phyloP scores from a whole-genome alignment of 2,888 invertebrate genomes.

The Autographa gamma region DNA sequence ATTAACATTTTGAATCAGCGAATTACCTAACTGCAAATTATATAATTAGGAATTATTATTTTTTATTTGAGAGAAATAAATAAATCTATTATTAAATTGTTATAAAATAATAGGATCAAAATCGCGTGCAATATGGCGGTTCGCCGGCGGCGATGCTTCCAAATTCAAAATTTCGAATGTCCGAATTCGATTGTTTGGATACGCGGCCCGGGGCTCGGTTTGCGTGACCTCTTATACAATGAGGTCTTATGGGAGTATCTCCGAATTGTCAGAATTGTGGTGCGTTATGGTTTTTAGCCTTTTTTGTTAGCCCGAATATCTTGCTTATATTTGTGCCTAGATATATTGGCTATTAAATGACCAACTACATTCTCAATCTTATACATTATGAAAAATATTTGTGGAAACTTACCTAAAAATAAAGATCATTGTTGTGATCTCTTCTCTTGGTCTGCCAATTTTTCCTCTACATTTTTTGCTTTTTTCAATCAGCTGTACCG shows the following conservation, averaged over 20 bases:
- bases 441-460: too few species aligned
- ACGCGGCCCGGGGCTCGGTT: conserved; percentile 65
- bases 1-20: conserved; percentile 24
- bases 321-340: neutral
- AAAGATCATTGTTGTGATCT: too few species aligned
- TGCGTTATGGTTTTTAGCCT: conserved; percentile 15
- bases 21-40: conserved; percentile 33
- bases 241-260: conserved; percentile 55
- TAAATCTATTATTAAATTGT: conserved; percentile 40
- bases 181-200: conserved; percentile 55
- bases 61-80: conserved; percentile 30
- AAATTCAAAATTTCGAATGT: conserved; percentile 68
- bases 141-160: conserved; percentile 75
- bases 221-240: conserved; percentile 74
- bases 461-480: too few species aligned
- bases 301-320: neutral
- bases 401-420: too few species aligned
- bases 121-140: conserved; percentile 83
- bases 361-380: too few species aligned
- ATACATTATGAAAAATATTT: too few species aligned
- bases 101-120: conserved; percentile 59
- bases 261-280: conserved; percentile 21
- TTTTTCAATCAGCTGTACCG: too few species aligned
- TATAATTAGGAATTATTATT: conserved; percentile 10
- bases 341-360: too few species aligned